Conservation (phyloP, 92 coral and sea anemone species). For the Muricea muricata region DNA sequence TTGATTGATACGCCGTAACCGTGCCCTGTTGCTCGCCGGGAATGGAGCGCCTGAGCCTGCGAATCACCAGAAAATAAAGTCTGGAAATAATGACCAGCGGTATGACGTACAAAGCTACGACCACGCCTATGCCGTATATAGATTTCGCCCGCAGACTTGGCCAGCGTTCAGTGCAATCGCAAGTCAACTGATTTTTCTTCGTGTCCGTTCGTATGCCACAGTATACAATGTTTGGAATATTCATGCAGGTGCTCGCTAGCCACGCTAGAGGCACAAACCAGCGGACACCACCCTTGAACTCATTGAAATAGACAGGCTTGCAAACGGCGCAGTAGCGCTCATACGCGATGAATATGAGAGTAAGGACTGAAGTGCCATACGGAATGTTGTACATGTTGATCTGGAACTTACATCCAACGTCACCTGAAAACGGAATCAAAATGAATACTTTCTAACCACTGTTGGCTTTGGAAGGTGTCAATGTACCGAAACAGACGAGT, state of each 20-base stretch:
- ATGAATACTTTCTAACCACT: neutral
- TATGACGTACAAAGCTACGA: conserved; percentile 52
- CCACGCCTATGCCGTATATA: conserved; percentile 13
- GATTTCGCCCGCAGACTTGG: conserved; percentile 10
- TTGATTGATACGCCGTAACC: neutral
- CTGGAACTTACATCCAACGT: conserved; percentile 14
- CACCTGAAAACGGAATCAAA: neutral
- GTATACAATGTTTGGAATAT: neutral
- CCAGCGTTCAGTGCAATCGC: conserved; percentile 23
- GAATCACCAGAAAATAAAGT: conserved; percentile 59
- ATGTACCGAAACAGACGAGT: no score
- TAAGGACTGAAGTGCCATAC: conserved; percentile 4
- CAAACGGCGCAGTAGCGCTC: conserved; percentile 19
- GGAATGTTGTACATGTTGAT: conserved; percentile 32
- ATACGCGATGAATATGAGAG: conserved; percentile 11
- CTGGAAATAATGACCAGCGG: conserved; percentile 61
- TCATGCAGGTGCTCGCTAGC: neutral
- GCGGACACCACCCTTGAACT: neutral
- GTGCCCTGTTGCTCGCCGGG: conserved; percentile 19
- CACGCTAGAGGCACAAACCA: neutral
- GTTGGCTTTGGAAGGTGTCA: no score
- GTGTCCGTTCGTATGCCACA: neutral
- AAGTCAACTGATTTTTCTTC: conserved; percentile 35
- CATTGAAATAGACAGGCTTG: neutral
- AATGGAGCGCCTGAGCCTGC: conserved; percentile 45